These are phyloP conservation scores for Littorina saxatilis DNA, from an alignment of 1,140 invertebrate genomes.

Conservation along the genomic window DNA sequence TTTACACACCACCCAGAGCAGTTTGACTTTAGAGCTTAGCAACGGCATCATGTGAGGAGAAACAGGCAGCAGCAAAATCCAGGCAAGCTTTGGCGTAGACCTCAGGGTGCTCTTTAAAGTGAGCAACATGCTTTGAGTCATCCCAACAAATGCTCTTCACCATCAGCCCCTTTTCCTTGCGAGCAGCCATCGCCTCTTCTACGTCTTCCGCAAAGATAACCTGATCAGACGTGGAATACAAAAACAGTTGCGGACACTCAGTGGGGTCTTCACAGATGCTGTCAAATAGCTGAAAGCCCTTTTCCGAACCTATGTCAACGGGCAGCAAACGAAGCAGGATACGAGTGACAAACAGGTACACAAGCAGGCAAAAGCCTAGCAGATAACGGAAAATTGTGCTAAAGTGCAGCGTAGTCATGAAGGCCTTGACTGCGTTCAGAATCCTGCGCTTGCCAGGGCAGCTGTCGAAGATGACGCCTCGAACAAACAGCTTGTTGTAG, in stretches of 20 bases:
- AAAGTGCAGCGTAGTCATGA: constrained; percentile 75
- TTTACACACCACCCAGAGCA: too few relatives aligned
- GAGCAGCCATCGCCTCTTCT: constrained; percentile 75
- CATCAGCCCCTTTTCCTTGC: constrained; percentile 78
- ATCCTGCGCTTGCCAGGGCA: constrained; percentile 82
- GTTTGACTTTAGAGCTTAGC: too few relatives aligned
- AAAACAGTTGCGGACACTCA: constrained; percentile 83
- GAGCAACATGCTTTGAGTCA: constrained; percentile 84
- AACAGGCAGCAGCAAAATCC: constrained; percentile 40
- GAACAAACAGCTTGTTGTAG: constrained; percentile 78
- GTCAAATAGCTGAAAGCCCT: constrained; percentile 53
- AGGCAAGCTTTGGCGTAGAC: constrained; percentile 76
- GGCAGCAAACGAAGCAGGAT: constrained; percentile 35
- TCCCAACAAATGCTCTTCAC: constrained; percentile 81
- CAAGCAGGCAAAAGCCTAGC: constrained; percentile 50
- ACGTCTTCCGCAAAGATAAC: constrained; percentile 77
- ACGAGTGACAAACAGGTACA: constrained; percentile 53
- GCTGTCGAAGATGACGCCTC: constrained; percentile 87
- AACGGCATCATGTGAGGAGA: neutral
- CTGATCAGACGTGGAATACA: constrained; percentile 85
- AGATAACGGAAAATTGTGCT: constrained; percentile 63
- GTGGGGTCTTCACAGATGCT: constrained; percentile 75
- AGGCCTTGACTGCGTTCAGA: constrained; percentile 78
- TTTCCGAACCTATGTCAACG: constrained; percentile 27
- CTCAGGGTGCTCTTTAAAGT: constrained; percentile 78